Evolutionary conservation across 2,888 invertebrate genomes (phyloP).

Genomic region (Arge pagana): DNA sequence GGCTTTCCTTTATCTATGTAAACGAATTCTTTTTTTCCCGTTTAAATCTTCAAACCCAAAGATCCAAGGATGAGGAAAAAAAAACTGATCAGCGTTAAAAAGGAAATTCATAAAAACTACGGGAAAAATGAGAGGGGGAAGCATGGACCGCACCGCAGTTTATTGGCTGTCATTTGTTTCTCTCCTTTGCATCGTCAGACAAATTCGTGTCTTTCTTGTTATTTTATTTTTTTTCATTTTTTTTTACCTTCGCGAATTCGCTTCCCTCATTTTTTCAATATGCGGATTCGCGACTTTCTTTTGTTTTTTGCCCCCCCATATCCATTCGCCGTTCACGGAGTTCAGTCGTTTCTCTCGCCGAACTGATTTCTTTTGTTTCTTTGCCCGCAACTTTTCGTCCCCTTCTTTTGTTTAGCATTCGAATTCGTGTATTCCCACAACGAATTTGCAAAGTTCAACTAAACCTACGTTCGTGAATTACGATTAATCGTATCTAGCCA

Average conservation of each 20-base stretch:
- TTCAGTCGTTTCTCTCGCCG: no score
- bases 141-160: constrained; percentile 16
- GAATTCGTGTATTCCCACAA: not conserved
- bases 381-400: not conserved
- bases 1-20: constrained; percentile 13
- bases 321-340: no score
- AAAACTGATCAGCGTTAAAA: constrained; percentile 31
- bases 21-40: not conserved
- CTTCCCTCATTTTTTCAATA: no score
- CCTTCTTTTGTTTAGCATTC: not conserved
- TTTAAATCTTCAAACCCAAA: not conserved
- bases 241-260: no score
- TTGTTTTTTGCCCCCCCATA: no score
- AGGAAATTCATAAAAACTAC: constrained; percentile 8
- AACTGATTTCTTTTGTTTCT: no score
- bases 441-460: not conserved
- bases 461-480: constrained; percentile 23
- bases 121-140: constrained; percentile 29
- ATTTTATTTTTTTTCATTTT: not conserved
- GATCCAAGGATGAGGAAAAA: no score
- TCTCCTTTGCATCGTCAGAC: constrained; percentile 14
- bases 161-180: not conserved
- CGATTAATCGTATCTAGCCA: constrained; percentile 35
- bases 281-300: no score
- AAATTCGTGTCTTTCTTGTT: not conserved